These are phyloP conservation scores for Zygaena filipendulae DNA, from an alignment of 2,888 invertebrate genomes.

Conservation along the genomic window DNA sequence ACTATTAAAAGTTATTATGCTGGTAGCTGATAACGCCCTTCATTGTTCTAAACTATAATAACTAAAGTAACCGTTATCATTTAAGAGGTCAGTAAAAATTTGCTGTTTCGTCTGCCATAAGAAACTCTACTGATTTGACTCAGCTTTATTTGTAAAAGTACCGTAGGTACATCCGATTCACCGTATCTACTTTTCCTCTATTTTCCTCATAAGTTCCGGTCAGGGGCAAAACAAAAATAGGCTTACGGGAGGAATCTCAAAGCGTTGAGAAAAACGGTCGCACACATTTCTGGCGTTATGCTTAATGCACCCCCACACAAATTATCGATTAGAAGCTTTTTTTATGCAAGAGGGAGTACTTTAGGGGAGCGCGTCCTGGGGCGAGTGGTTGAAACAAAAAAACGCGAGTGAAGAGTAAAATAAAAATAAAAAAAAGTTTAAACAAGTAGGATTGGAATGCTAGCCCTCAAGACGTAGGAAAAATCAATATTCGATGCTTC, in stretches of 20 bases:
- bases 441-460: constrained; percentile 61
- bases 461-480: constrained; percentile 56
- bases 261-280: constrained; percentile 62
- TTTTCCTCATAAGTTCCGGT: no score
- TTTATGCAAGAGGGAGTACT: constrained; percentile 67
- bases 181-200: no score
- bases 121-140: no score
- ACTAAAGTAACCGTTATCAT: no score
- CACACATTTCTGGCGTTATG: constrained; percentile 57
- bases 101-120: no score
- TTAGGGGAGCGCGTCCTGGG: constrained; percentile 52
- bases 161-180: no score
- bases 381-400: constrained; percentile 68
- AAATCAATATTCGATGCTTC: constrained; percentile 63
- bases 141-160: no score
- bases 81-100: no score
- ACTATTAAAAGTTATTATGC: no score
- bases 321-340: constrained; percentile 70
- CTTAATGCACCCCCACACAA: constrained; percentile 70
- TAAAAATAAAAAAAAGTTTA: constrained; percentile 69
- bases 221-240: constrained; percentile 55
- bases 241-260: constrained; percentile 59
- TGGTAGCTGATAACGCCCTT: no score
- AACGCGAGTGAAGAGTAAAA: constrained; percentile 66
- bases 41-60: no score